Evolutionary conservation across 2,888 invertebrate species (phyloP), one percentile per base, ranked within the genome.

Genomic region (Dascillus cervinus): DNA sequence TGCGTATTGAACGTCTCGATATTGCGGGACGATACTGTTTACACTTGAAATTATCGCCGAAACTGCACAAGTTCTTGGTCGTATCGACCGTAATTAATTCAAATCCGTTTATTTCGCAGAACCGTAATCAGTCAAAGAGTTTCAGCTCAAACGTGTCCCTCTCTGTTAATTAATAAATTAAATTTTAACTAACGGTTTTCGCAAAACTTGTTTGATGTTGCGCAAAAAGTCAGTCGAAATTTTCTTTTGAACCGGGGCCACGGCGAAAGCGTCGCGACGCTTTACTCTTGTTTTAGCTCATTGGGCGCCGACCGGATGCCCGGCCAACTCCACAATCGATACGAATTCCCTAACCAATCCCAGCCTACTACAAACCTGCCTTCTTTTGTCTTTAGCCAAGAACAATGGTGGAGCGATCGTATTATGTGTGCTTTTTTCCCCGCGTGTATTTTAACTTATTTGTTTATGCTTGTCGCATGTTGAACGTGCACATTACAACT

Each of bases 361-460:
- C 54, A 55, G 55, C 50, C 53, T 52, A 53, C 57, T 52, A 52
- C 54, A 50, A 53, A 53, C 59, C 61, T 52, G 58, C 61, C 61
- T 62, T 62, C 62, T 62, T 64, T 64, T 63, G 61, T 62, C 60
- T 64, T 59, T 58, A 43, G n/a, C n/a, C 52, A 45, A 52, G 58
- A 61, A 64, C 64, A 64, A 64, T 64, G 64, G 64, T 57, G 62
- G 62, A 60, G 53, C 58, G 56, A 56, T 58, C 57, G 54, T 55
- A 56, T 54, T 54, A 53, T n/a, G n/a, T n/a, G n/a, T n/a, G n/a
- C n/a, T n/a, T 55, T 56, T 55, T 55, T 58, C 49, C 53, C 52
- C 52, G 51, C 46, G 52, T 47, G 45, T 49, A 39, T 42, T 39
- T 44, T 31, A 12, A 29, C 24, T 27, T 24, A 23, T 36, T 36